A percentile compares a stretch with the other conserved stretches of the same genome.
Evolutionary conservation across 1,140 invertebrate species (phyloP).

Genomic region (Neuroterus valhalla): DNA sequence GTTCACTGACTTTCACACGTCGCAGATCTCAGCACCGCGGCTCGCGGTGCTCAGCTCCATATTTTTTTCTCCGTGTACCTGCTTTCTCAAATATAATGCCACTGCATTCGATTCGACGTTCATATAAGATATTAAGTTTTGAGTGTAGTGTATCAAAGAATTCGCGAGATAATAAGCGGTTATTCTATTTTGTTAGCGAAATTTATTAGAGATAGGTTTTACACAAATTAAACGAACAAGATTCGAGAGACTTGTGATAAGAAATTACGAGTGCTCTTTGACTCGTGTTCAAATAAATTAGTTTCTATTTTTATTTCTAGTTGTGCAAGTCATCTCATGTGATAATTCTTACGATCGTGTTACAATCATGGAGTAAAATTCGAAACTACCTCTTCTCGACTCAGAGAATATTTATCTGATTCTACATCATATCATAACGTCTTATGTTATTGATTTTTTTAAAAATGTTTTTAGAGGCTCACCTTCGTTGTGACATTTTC

Average conservation of each 20-base stretch:
- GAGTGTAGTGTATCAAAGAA: not conserved
- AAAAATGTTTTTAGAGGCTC: not conserved
- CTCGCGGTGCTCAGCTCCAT: too few species aligned
- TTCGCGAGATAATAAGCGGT: not conserved
- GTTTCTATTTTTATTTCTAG: not conserved
- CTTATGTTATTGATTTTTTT: not conserved
- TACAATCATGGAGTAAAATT: not conserved
- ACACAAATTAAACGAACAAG: conserved; percentile 2
- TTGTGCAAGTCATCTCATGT: not conserved
- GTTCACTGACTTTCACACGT: too few species aligned
- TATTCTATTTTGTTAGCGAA: too few species aligned
- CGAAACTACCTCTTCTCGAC: conserved; percentile 14
- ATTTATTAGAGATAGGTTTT: not conserved
- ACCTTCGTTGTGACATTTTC: too few species aligned
- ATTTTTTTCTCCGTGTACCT: too few species aligned
- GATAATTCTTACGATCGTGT: not conserved
- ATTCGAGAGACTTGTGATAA: too few species aligned
- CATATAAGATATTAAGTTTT: not conserved
- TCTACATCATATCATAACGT: not conserved
- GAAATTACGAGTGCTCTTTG: conserved; percentile 1
- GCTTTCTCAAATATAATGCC: not conserved
- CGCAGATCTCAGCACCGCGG: too few species aligned
- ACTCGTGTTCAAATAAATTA: conserved; percentile 8
- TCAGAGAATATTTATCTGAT: conserved; percentile 5
- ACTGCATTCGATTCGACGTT: not conserved